Percentiles rank a stretch among this genome's conserved stretches.
Conservation (phyloP, 1,140 invertebrate genomes). For the Ladona fulva region DNA sequence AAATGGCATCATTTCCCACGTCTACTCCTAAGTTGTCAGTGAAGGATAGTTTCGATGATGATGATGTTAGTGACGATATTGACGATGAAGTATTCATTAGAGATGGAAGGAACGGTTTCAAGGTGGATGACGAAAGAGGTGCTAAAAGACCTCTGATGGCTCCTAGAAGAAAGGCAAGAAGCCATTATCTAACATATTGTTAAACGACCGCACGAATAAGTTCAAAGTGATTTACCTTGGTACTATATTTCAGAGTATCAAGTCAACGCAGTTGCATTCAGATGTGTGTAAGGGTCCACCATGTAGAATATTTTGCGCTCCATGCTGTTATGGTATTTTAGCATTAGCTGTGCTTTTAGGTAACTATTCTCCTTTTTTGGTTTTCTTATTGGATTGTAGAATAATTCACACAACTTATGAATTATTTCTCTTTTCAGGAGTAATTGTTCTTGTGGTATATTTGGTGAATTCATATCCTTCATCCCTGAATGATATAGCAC, state of each 20-base stretch:
- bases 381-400: no score
- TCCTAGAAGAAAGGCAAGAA: conserved; percentile 44
- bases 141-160: conserved; percentile 68
- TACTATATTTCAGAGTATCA: background rate
- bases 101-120: conserved; percentile 53
- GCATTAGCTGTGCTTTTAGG: conserved; percentile 45
- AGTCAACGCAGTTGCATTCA: background rate
- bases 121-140: conserved; percentile 55
- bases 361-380: conserved; percentile 23
- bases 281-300: conserved; percentile 40
- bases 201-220: no score
- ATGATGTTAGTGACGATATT: conserved; percentile 52
- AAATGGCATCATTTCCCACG: background rate
- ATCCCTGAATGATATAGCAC: conserved; percentile 46
- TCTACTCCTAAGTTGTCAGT: conserved; percentile 29
- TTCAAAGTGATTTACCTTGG: background rate
- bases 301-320: conserved; percentile 46
- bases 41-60: conserved; percentile 43
- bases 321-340: conserved; percentile 51
- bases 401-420: no score
- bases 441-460: conserved; percentile 52
- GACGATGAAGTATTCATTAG: conserved; percentile 70
- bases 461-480: conserved; percentile 56
- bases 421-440: conserved; percentile 32
- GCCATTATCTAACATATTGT: background rate